Evolutionary conservation across 1,140 invertebrate genomes (phyloP), one percentile per base, ranked within the genome.

Genomic region (Zaprionus africanus): DNA sequence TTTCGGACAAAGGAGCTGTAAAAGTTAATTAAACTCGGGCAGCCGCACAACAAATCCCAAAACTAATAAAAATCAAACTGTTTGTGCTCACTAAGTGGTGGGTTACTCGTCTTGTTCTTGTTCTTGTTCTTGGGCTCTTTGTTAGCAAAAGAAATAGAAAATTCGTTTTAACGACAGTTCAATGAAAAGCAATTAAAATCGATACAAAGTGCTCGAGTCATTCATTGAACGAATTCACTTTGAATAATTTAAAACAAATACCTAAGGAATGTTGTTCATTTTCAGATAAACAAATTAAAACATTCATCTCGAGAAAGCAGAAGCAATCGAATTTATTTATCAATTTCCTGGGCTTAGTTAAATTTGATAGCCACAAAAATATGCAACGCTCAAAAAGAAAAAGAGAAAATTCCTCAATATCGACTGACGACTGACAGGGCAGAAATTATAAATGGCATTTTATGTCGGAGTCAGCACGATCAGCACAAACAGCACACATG

Each of bases 1-100:
- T 58, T 24, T 13, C 46, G 24, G 46, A 51, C 36, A 49, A 51
- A 57, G 36, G 24, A 22, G 65, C 43, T 59, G 28, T 71, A 72
- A 70, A 46, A 76, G 70, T 88, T 83, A 88, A 87, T 87, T 88
- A 81, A 78, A 78, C 74, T 71, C 34, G 43, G 62, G 49, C 28
- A 59, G 46, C 69, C 22, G 9, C 68, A 77, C 34, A 62, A 53
- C 53, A 67, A 76, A 87, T 87, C 63, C 72, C 76, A 71, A 51
- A 63, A 73, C 69, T 87, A 86, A 86, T 86, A 80, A 75, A 77
- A 82, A 65, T 51, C n/a, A 49, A 60, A 31, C 28, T 71, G 46
- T 53, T 73, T 53, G 34, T 46, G 7, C 28, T 46, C 31, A 19
- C 24, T 49, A 36, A 71, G 19, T 57, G 60, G 22, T 9, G 38